These are phyloP conservation scores for Hypolimnas misippus DNA, from an alignment of 2,888 invertebrate genomes.

Conservation along the genomic window DNA sequence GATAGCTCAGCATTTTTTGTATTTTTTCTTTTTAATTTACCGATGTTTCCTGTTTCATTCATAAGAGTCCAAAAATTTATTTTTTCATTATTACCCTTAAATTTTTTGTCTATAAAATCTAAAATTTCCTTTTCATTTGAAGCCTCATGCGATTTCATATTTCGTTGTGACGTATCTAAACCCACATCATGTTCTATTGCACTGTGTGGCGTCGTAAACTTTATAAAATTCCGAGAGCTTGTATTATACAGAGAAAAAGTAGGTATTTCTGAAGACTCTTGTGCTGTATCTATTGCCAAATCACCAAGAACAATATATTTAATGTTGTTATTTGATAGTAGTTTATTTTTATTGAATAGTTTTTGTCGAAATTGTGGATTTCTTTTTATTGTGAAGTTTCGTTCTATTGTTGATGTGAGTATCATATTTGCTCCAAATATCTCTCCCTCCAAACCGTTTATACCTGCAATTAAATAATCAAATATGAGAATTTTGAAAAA, in stretches of 20 bases:
- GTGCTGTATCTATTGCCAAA: constrained; percentile 58
- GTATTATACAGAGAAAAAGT: constrained; percentile 42
- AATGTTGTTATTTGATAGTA: constrained; percentile 51
- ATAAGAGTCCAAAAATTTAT: constrained; percentile 58
- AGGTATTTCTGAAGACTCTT: constrained; percentile 56
- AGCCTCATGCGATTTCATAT: constrained; percentile 34
- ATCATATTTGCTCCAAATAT: constrained; percentile 87
- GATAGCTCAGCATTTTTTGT: constrained; percentile 40
- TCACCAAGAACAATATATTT: constrained; percentile 65
- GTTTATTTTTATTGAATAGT: constrained; percentile 59
- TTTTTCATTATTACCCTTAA: constrained; percentile 44
- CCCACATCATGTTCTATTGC: constrained; percentile 57
- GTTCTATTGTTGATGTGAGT: constrained; percentile 82
- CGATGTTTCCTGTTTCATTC: constrained; percentile 48
- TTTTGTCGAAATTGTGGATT: constrained; percentile 61
- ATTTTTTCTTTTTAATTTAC: constrained; percentile 48
- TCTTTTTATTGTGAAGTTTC: constrained; percentile 60
- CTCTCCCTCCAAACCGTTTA: constrained; percentile 87
- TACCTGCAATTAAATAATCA: constrained; percentile 64
- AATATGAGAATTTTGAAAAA: no score
- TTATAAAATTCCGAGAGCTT: constrained; percentile 50
- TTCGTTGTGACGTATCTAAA: constrained; percentile 41
- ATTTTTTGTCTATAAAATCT: constrained; percentile 45
- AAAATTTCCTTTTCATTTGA: constrained; percentile 54
- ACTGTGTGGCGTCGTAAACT: constrained; percentile 53